These are phyloP conservation scores for Lucilia sericata DNA, from an alignment of 1,140 invertebrate genomes.

Conservation along the genomic window DNA sequence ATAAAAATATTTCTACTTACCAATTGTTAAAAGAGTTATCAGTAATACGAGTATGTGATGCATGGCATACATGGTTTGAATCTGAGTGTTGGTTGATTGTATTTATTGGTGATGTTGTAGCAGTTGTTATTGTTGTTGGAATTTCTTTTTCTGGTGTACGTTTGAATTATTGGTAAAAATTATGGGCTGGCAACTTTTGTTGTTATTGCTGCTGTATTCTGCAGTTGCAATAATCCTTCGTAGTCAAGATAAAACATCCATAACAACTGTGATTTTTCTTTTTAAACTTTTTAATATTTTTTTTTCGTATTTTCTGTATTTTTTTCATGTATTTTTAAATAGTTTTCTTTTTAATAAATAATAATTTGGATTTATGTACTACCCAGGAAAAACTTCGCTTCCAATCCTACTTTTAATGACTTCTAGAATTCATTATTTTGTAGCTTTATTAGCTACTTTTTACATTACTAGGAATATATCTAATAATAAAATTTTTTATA, in stretches of 20 bases:
- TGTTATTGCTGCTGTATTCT: background rate
- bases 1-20: constrained; percentile 13
- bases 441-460: no score
- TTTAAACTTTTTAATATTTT: background rate
- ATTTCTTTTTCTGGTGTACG: background rate
- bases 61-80: background rate
- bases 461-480: no score
- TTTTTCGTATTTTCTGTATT: background rate
- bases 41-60: background rate
- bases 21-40: background rate
- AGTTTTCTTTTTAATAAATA: no score
- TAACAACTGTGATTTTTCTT: background rate
- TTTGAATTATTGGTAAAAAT: background rate
- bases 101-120: background rate
- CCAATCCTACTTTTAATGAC: no score
- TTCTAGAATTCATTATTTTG: no score
- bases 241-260: constrained; percentile 1
- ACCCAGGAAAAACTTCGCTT: no score
- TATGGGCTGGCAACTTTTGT: background rate
- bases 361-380: no score
- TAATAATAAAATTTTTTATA: no score
- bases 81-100: background rate
- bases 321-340: background rate
- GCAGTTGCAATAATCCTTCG: background rate
- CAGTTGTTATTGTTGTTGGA: background rate